Percentiles rank a stretch among this genome's conserved stretches.
phyloP scores from a whole-genome alignment of 37 sponge, comb jelly and placozoan genomes.

The Bolinopsis microptera region DNA sequence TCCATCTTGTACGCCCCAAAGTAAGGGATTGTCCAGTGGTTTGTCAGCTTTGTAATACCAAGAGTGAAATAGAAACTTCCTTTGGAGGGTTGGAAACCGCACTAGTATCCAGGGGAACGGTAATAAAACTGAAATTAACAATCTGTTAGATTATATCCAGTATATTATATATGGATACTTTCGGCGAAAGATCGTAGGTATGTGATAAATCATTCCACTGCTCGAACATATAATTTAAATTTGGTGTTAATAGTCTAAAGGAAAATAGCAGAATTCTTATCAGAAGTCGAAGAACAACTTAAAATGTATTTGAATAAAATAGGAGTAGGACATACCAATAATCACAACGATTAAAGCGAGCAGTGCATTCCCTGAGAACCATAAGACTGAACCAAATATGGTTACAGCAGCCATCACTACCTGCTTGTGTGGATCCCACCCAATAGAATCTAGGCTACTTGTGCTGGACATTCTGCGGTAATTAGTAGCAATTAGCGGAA shows the following conservation, averaged over 20 bases:
- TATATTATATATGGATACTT: too few species aligned
- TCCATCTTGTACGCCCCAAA: neutral
- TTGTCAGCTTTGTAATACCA: slow-evolving; percentile 33
- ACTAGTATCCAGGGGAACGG: neutral
- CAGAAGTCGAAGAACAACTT: too few species aligned
- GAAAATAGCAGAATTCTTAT: too few species aligned
- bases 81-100: slow-evolving; percentile 9
- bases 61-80: neutral
- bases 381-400: neutral
- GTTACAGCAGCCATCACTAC: neutral
- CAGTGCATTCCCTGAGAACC: neutral
- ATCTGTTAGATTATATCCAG: too few species aligned
- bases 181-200: too few species aligned
- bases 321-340: neutral
- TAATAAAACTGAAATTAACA: neutral
- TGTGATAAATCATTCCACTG: too few species aligned
- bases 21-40: neutral
- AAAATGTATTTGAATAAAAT: too few species aligned
- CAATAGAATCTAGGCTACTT: neutral
- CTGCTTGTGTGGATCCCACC: neutral
- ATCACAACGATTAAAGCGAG: neutral
- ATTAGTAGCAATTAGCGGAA: too few species aligned
- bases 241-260: too few species aligned
- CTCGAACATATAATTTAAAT: too few species aligned
- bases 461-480: neutral